These are phyloP conservation scores for Falco punctatus DNA, from an alignment of 2,113 vertebrate genomes.

Conservation along the genomic window DNA sequence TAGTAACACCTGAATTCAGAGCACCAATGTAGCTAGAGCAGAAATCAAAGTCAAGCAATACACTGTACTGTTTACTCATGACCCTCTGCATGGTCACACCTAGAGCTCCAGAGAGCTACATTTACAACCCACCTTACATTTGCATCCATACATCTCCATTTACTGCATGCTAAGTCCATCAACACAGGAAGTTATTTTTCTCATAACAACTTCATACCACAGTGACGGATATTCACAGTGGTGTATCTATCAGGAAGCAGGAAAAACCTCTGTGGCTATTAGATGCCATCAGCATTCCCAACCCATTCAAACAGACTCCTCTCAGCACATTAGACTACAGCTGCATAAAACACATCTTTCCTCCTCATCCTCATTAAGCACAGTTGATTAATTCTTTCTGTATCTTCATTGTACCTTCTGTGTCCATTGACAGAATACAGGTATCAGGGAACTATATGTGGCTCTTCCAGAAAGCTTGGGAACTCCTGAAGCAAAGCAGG, in stretches of 20 bases:
- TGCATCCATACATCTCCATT: not conserved
- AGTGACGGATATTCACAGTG: constrained; percentile 30
- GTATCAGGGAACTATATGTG: not conserved
- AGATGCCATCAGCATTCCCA: constrained; percentile 42
- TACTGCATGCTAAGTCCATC: constrained; percentile 19
- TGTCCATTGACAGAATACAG: not conserved
- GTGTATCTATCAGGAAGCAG: constrained; percentile 2
- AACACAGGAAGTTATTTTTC: constrained; percentile 60
- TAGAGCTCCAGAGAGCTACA: not conserved
- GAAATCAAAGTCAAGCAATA: not conserved
- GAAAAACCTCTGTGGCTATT: constrained; percentile 33
- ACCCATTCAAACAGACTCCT: not conserved
- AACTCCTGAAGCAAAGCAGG: not conserved
- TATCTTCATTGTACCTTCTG: not conserved
- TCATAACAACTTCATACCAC: constrained; percentile 24
- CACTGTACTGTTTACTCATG: not conserved
- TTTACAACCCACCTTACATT: not conserved
- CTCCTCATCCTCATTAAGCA: not conserved
- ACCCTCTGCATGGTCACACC: not conserved
- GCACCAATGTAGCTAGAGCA: not conserved
- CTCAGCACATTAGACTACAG: not conserved
- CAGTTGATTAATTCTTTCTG: not conserved
- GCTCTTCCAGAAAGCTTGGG: not conserved
- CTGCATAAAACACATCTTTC: not conserved
- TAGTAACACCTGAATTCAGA: not conserved